A percentile compares a stretch with the other conserved stretches of the same genome.
Evolutionary conservation across 2,888 invertebrate genomes (phyloP).

Genomic region (Trachelus tabidus): DNA sequence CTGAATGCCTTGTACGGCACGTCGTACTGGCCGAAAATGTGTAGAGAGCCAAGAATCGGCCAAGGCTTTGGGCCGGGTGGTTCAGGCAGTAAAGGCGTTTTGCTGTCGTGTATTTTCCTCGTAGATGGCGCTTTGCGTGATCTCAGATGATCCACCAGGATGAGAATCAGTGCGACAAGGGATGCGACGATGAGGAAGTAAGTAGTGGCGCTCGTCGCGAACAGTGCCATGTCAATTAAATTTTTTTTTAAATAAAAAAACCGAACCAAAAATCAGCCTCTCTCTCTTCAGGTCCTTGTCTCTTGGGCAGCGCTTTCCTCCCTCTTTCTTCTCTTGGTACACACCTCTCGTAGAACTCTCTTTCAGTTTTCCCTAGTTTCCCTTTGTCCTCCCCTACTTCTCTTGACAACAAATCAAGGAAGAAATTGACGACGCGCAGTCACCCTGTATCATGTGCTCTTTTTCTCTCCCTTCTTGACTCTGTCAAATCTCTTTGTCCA

Average conservation of each 20-base stretch:
- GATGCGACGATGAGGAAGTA: constrained; percentile 46
- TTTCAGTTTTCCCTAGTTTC: neutral
- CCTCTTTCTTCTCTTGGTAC: neutral
- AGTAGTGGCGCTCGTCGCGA: constrained; percentile 49
- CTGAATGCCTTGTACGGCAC: constrained; percentile 73
- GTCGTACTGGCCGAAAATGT: constrained; percentile 70
- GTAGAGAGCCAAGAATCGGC: constrained; percentile 71
- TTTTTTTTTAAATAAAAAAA: neutral
- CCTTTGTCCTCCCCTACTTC: neutral
- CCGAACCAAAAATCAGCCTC: neutral
- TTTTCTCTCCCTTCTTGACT: neutral
- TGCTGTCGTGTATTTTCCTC: constrained; percentile 30
- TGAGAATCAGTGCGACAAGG: constrained; percentile 41
- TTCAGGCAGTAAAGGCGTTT: constrained; percentile 45
- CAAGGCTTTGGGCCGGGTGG: constrained; percentile 70
- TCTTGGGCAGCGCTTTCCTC: neutral
- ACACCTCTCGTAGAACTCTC: neutral
- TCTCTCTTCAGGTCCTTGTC: neutral
- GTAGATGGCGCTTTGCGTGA: constrained; percentile 11
- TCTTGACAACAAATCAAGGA: neutral
- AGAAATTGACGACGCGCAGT: neutral
- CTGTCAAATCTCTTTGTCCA: neutral
- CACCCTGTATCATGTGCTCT: neutral
- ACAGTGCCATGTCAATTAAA: constrained; percentile 29
- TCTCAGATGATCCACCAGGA: constrained; percentile 45